These are phyloP conservation scores for Halcyon leucocephala DNA, from an alignment of 2,797 vertebrate genomes.

Conservation along the genomic window DNA sequence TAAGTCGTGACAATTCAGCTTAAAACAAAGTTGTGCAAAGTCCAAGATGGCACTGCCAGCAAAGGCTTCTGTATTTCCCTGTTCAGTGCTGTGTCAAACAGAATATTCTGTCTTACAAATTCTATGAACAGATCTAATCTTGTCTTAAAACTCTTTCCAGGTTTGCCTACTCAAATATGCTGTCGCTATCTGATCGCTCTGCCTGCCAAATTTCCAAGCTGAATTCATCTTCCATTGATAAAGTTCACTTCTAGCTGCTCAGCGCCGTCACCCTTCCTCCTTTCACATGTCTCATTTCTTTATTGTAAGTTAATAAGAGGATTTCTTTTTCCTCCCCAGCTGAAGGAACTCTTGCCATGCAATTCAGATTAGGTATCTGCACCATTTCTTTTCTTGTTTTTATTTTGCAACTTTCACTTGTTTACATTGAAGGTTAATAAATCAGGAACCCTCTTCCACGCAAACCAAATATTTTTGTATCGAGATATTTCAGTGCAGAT, in stretches of 20 bases:
- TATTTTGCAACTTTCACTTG: not conserved
- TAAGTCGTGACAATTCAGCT: not conserved
- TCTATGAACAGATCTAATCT: constrained; percentile 41
- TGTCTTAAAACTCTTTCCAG: constrained; percentile 14
- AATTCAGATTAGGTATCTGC: not conserved
- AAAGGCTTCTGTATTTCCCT: not conserved
- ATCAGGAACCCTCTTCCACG: not conserved
- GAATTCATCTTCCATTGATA: constrained; percentile 34
- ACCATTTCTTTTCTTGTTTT: not conserved
- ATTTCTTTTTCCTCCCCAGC: not conserved
- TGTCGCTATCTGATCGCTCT: constrained; percentile 43
- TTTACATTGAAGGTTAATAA: not conserved
- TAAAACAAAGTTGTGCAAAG: not conserved
- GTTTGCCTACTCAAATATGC: constrained; percentile 47
- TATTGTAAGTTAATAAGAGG: not conserved
- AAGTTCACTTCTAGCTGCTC: constrained; percentile 10
- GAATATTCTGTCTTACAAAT: constrained; percentile 27
- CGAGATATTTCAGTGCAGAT: not conserved
- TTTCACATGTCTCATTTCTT: not conserved
- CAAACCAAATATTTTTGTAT: not conserved
- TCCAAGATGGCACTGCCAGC: not conserved
- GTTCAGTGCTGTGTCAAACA: not conserved
- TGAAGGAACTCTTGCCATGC: not conserved
- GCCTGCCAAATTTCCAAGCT: constrained; percentile 59
- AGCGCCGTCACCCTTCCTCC: not conserved